These are phyloP conservation scores for Lutjanus argentimaculatus DNA, from an alignment of 2,797 vertebrate species.

Conservation along the genomic window DNA sequence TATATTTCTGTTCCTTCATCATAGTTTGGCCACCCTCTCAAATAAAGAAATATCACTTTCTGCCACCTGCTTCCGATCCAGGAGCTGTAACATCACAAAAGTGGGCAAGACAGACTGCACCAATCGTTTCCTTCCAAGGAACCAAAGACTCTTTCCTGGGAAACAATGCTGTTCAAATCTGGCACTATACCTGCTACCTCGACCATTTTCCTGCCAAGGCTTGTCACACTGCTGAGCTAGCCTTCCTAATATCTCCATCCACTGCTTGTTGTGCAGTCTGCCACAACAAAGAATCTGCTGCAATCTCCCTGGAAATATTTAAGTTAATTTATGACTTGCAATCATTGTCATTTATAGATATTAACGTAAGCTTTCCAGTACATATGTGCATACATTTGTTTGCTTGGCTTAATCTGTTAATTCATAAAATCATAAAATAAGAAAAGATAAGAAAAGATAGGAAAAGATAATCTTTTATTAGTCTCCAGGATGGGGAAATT, in stretches of 20 bases:
- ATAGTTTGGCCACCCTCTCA: not conserved
- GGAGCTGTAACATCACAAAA: constrained; percentile 14
- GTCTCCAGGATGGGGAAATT: too few relatives aligned
- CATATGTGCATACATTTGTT: not conserved
- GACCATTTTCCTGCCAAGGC: constrained; percentile 55
- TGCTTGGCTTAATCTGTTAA: not conserved
- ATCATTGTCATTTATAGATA: not conserved
- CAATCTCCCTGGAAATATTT: constrained; percentile 22
- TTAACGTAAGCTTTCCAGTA: not conserved
- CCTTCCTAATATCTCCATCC: constrained; percentile 32
- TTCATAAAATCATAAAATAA: not conserved
- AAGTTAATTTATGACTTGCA: constrained; percentile 18
- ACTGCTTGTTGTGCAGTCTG: constrained; percentile 34
- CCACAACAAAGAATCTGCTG: constrained; percentile 28
- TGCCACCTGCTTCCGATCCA: constrained; percentile 19
- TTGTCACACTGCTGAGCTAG: constrained; percentile 53
- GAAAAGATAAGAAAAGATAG: not conserved
- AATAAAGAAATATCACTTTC: constrained; percentile 3
- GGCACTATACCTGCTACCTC: constrained; percentile 41
- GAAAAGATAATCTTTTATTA: too few relatives aligned
- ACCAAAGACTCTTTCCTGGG: constrained; percentile 31
- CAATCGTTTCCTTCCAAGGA: constrained; percentile 7
- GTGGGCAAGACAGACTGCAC: constrained; percentile 19
- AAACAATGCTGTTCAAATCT: constrained; percentile 43
- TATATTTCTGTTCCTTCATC: constrained; percentile 5